These are phyloP conservation scores for Austrolebias charrua DNA, from an alignment of 2,797 vertebrate species.

Conservation along the genomic window DNA sequence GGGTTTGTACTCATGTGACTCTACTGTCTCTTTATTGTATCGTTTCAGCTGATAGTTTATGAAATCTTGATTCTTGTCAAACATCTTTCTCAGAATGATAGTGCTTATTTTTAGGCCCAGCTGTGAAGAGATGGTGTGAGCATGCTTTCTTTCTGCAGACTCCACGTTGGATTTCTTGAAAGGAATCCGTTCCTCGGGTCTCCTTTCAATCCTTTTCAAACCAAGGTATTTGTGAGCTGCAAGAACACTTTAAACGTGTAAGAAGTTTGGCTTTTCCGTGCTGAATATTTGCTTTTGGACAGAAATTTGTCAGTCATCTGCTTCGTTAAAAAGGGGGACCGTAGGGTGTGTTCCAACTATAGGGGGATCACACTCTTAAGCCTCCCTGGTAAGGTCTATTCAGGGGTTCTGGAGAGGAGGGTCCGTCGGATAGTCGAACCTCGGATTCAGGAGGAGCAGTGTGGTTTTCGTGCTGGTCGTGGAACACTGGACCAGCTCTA, in stretches of 20 bases:
- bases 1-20: not conserved
- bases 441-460: too few species aligned
- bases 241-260: conserved; percentile 18
- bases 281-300: conserved; percentile 28
- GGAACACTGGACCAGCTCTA: too few species aligned
- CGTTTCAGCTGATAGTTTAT: conserved; percentile 4
- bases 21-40: not conserved
- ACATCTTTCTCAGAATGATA: not conserved
- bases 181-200: conserved; percentile 1
- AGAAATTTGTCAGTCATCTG: conserved; percentile 37
- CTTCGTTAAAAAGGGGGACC: too few species aligned
- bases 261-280: conserved; percentile 6
- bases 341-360: too few species aligned
- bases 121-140: conserved; percentile 35
- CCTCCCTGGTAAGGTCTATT: too few species aligned
- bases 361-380: too few species aligned
- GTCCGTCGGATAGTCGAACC: too few species aligned
- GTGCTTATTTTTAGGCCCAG: conserved; percentile 26
- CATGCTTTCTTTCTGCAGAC: conserved; percentile 13
- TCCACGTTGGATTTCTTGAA: conserved; percentile 8
- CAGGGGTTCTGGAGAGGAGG: too few species aligned
- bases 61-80: not conserved
- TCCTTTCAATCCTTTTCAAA: conserved; percentile 1
- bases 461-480: too few species aligned
- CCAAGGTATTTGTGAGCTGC: not conserved